These are phyloP conservation scores for Poecile montanus DNA, from an alignment of 2,797 vertebrate species.

Conservation along the genomic window DNA sequence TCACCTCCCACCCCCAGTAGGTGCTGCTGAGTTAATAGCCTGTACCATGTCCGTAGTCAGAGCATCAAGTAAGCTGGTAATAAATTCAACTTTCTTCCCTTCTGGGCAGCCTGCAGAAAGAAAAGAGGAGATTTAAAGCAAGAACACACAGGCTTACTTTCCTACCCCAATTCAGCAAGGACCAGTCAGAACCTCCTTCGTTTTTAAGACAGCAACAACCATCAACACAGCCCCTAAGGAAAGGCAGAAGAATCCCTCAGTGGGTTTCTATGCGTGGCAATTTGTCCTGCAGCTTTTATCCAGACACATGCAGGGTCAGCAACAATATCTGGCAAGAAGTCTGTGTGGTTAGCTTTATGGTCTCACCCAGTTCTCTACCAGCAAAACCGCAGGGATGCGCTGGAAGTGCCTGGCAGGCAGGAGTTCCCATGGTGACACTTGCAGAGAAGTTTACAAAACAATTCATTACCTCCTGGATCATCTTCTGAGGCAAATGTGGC, in stretches of 20 bases:
- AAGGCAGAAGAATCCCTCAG: conserved; percentile 18
- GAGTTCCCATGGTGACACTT: conserved; percentile 36
- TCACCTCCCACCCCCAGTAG: conserved; percentile 97
- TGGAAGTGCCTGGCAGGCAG: not conserved
- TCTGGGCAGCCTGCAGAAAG: conserved; percentile 90
- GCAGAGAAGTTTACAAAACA: conserved; percentile 40
- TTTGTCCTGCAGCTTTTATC: conserved; percentile 38
- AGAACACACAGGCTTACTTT: not conserved
- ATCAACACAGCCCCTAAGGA: not conserved
- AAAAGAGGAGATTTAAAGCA: conserved; percentile 21
- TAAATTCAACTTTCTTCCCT: conserved; percentile 96
- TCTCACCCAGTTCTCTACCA: conserved; percentile 28
- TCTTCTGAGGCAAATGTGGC: not conserved
- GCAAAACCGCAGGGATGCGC: conserved; percentile 9
- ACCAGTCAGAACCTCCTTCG: not conserved
- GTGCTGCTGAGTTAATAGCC: conserved; percentile 95
- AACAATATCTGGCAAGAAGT: conserved; percentile 48
- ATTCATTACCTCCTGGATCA: conserved; percentile 10
- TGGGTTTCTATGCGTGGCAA: not conserved
- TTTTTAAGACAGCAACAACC: not conserved
- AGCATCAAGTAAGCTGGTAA: conserved; percentile 96
- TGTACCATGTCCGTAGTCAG: conserved; percentile 99
- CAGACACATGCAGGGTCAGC: conserved; percentile 15
- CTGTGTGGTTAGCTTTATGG: not conserved
- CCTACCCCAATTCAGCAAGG: not conserved